Evolutionary conservation across 2,888 invertebrate species (phyloP).

Genomic region (Galerucella calmariensis): DNA sequence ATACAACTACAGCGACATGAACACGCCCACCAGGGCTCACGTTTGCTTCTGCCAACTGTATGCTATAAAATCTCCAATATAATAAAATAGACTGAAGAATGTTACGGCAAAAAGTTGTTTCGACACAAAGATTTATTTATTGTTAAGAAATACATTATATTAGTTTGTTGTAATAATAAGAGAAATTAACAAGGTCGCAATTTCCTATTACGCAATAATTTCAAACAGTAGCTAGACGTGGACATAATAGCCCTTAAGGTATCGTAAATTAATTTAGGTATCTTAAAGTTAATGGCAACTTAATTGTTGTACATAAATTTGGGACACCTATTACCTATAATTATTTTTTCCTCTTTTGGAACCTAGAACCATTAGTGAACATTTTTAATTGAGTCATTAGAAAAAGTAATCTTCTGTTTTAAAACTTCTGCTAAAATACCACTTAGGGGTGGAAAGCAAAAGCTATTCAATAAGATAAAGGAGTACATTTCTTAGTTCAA

Average conservation of each 20-base stretch:
- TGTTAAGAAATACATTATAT: no score
- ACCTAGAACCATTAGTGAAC: background rate
- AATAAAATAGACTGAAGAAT: no score
- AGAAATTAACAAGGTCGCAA: background rate
- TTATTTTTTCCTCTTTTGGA: background rate
- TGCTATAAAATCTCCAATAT: no score
- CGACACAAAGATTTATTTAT: no score
- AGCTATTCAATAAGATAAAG: background rate
- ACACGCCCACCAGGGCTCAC: no score
- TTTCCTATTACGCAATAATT: background rate
- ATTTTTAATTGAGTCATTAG: background rate
- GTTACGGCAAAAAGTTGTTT: no score
- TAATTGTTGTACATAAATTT: background rate
- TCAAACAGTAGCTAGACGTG: constrained; percentile 4
- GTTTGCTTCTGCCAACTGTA: no score
- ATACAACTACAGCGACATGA: no score
- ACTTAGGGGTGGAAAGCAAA: background rate
- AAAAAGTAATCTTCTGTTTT: background rate
- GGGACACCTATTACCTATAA: background rate
- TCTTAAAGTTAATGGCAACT: constrained; percentile 4
- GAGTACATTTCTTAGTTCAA: background rate
- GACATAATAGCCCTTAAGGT: background rate
- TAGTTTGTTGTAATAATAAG: no score
- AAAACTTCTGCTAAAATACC: background rate
- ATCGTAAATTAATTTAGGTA: no score